Conservation (phyloP, 2,797 vertebrate species). For the Triplophysa bombifrons region DNA sequence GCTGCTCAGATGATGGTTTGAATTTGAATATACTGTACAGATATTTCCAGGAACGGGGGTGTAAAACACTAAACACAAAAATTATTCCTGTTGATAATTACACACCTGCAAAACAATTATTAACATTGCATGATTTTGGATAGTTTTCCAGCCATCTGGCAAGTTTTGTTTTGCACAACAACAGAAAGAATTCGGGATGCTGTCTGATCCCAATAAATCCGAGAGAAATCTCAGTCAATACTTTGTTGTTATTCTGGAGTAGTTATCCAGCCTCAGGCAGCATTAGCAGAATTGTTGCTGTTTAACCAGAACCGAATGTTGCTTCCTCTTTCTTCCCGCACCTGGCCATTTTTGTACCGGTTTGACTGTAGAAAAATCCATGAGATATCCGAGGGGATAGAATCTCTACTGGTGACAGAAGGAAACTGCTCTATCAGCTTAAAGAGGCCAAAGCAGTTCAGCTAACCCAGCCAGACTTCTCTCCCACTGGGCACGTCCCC, state of each 20-base stretch:
- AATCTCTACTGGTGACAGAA: constrained; percentile 13
- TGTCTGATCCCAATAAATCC: constrained; percentile 25
- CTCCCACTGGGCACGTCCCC: constrained; percentile 35
- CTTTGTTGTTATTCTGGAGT: constrained; percentile 29
- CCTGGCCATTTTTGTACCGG: not conserved
- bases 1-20: constrained; percentile 13
- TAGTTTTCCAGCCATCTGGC: constrained; percentile 1
- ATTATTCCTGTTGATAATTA: not conserved
- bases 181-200: constrained; percentile 21
- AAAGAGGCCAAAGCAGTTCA: constrained; percentile 27
- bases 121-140: not conserved
- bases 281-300: constrained; percentile 14
- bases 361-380: not conserved
- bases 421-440: constrained; percentile 37
- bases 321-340: not conserved
- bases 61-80: too few relatives aligned
- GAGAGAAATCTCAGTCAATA: constrained; percentile 29
- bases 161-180: not conserved
- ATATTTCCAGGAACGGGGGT: too few relatives aligned
- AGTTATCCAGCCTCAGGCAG: constrained; percentile 24
- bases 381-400: constrained; percentile 16
- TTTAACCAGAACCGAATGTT: constrained; percentile 2
- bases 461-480: constrained; percentile 45
- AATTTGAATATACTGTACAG: too few relatives aligned
- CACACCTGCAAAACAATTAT: not conserved